These are phyloP conservation scores for Sterna hirundo DNA, from an alignment of 2,113 vertebrate species.

Conservation along the genomic window DNA sequence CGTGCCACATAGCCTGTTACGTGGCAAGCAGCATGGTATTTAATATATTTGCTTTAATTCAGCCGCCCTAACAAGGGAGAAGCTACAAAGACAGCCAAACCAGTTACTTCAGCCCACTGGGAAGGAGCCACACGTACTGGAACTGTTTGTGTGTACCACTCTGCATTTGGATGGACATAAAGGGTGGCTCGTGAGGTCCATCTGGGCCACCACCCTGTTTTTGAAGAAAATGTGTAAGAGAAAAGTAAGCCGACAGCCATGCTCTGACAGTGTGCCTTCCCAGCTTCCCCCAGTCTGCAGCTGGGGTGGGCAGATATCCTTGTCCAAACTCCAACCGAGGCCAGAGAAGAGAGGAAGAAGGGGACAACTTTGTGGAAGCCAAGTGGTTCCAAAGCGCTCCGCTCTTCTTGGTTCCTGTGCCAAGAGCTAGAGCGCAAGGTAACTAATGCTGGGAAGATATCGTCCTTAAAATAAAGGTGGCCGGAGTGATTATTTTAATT, in stretches of 20 bases:
- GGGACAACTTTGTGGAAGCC: not conserved
- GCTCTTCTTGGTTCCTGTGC: not conserved
- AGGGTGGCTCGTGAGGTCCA: not conserved
- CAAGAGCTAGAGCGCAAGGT: not conserved
- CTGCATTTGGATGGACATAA: not conserved
- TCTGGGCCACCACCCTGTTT: not conserved
- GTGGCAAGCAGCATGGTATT: accelerated
- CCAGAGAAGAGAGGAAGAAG: not conserved
- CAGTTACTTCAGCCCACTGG: not conserved
- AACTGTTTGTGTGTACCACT: not conserved
- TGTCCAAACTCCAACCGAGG: not conserved
- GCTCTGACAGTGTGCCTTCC: not conserved
- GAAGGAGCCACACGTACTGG: not conserved
- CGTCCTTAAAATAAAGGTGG: not conserved
- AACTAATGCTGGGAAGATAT: not conserved
- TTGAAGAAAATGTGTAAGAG: not conserved
- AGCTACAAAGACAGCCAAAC: not conserved
- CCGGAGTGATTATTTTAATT: not conserved
- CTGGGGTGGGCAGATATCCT: accelerated
- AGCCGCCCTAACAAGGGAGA: not conserved
- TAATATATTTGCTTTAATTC: not conserved
- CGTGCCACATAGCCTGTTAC: accelerated
- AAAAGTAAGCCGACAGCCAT: not conserved
- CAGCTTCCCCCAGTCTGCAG: not conserved
- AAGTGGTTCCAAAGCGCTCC: not conserved